A percentile compares a stretch with the other conserved stretches of the same genome.
phyloP scores from a whole-genome alignment of 2,797 vertebrate genomes.

The Chelmon rostratus region DNA sequence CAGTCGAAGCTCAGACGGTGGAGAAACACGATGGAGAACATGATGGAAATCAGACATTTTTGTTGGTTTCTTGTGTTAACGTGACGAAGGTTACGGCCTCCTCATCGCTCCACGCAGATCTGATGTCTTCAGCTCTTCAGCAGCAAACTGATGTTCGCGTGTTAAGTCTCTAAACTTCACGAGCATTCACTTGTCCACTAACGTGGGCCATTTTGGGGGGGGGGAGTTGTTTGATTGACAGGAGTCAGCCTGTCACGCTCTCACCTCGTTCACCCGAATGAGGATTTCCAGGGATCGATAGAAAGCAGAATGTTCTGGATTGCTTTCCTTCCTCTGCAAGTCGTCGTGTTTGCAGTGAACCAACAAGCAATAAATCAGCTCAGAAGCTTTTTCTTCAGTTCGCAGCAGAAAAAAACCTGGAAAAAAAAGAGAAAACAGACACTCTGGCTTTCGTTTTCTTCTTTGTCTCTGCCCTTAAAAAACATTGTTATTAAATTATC shows the following conservation, averaged over 20 bases:
- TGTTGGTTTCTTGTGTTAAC: no score
- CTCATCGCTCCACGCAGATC: no score
- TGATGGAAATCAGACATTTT: no score
- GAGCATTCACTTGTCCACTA: no score
- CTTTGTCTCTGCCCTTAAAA: constrained; percentile 33
- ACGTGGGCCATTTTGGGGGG: no score
- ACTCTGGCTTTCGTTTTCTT: constrained; percentile 14
- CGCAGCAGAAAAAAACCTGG: constrained; percentile 12
- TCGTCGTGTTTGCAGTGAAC: constrained; percentile 9
- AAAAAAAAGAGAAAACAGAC: constrained; percentile 4
- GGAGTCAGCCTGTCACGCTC: neutral
- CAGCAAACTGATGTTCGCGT: no score
- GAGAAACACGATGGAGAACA: no score
- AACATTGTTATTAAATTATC: constrained; percentile 60
- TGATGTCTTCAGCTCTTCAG: no score
- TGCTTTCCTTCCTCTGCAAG: constrained; percentile 13
- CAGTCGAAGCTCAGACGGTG: no score
- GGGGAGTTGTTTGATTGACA: neutral
- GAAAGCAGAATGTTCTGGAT: neutral
- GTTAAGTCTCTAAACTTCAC: no score
- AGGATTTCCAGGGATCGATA: neutral
- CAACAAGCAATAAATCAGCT: constrained; percentile 27
- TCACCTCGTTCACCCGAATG: neutral
- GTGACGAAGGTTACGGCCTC: no score
- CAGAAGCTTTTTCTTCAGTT: constrained; percentile 21